Conservation (phyloP, 2,797 vertebrate species). For the Channa striata region DNA sequence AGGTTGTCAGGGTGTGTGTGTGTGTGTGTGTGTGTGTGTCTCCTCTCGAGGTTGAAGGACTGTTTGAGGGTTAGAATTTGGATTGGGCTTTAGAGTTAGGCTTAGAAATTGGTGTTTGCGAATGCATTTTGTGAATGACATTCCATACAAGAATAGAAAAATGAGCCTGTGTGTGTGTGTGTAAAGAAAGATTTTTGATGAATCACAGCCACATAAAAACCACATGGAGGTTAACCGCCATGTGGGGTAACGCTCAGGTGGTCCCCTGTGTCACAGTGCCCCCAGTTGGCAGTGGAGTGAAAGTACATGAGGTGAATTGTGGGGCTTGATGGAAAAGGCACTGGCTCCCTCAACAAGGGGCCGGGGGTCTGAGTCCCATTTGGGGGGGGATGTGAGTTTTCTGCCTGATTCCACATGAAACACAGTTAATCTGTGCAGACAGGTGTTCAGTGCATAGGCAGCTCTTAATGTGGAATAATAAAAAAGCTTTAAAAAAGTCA, state of each 20-base stretch:
- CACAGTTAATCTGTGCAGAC: no score
- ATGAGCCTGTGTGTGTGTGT: no score
- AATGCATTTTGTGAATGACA: no score
- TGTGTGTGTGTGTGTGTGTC: not conserved
- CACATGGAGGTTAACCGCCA: constrained; percentile 27
- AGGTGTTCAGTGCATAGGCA: no score
- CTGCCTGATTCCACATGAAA: no score
- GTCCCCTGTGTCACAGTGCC: constrained; percentile 59
- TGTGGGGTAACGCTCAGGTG: not conserved
- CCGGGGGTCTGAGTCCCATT: constrained; percentile 81
- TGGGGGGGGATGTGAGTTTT: constrained; percentile 59
- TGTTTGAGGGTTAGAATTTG: no score
- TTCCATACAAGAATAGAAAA: no score
- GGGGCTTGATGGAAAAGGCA: constrained; percentile 82
- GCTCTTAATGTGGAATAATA: not conserved
- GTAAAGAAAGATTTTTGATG: constrained; percentile 34
- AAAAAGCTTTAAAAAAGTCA: not conserved
- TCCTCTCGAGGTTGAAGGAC: no score
- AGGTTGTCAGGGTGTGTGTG: not conserved
- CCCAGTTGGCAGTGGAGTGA: constrained; percentile 28
- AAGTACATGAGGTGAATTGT: not conserved
- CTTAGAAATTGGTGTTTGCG: no score
- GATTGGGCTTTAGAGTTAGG: no score
- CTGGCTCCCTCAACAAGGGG: constrained; percentile 81
- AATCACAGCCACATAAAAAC: constrained; percentile 41